Evolutionary conservation across 2,113 vertebrate genomes (phyloP).

Genomic region (Carlito syrichta): DNA sequence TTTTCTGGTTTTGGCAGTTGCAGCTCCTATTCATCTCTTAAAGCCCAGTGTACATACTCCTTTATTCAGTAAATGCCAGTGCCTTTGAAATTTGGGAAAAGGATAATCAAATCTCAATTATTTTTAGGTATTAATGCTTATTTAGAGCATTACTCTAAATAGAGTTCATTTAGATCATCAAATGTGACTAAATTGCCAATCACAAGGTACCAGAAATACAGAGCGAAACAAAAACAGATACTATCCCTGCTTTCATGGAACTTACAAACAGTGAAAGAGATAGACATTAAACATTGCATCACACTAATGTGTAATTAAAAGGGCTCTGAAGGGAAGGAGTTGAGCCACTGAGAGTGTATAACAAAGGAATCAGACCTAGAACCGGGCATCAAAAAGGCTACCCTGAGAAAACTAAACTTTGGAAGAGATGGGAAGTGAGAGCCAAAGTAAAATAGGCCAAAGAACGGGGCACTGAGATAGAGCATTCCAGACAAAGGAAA

Average conservation of each 20-base stretch:
- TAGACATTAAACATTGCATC: background rate
- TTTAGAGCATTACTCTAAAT: background rate
- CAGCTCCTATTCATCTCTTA: background rate
- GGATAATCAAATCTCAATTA: background rate
- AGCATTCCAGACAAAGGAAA: background rate
- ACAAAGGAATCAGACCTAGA: background rate
- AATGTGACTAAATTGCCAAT: background rate
- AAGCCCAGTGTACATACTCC: background rate
- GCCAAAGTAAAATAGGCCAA: background rate
- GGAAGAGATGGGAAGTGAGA: background rate
- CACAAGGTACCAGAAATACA: background rate
- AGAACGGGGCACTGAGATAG: background rate
- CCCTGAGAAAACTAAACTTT: background rate
- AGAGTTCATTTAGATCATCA: background rate
- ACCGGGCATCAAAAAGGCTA: background rate
- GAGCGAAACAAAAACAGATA: background rate
- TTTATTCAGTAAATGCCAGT: background rate
- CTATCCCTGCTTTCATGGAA: background rate
- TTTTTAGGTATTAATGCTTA: background rate
- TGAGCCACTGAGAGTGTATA: background rate
- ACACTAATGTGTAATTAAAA: background rate
- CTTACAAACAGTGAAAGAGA: background rate
- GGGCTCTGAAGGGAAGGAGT: background rate
- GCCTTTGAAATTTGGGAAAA: background rate
- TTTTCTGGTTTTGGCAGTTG: background rate